Percentiles rank a stretch among this genome's conserved stretches.
Conservation (phyloP, 2,888 invertebrate species). For the Drosophila fungiperda region DNA sequence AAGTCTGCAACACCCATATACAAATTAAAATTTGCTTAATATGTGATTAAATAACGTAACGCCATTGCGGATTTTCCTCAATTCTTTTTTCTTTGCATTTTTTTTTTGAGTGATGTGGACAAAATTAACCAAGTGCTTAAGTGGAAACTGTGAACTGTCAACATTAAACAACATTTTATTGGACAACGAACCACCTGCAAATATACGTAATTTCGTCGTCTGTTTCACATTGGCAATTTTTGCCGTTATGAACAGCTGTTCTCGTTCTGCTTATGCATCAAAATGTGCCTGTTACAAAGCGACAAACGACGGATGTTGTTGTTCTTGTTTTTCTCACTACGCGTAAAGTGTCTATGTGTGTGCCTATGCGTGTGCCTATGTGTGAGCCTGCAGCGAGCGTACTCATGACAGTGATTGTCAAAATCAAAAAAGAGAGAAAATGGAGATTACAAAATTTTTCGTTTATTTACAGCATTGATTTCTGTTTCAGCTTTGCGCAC, state of each 20-base stretch:
- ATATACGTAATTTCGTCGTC: slow-evolving; percentile 4
- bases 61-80: slow-evolving; percentile 8
- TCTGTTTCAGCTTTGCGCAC: slow-evolving; percentile 72
- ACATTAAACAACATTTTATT: slow-evolving; percentile 9
- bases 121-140: slow-evolving; percentile 25
- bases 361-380: slow-evolving; percentile 10
- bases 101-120: slow-evolving; percentile 19
- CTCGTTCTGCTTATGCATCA: slow-evolving; percentile 42
- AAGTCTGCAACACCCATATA: slow-evolving; percentile 4
- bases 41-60: slow-evolving; percentile 54
- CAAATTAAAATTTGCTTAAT: slow-evolving; percentile 15
- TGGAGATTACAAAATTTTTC: slow-evolving; percentile 1
- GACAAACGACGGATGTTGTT: slow-evolving; percentile 13
- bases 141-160: slow-evolving; percentile 4
- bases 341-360: slow-evolving; percentile 17
- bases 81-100: not conserved
- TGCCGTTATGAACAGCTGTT: slow-evolving; percentile 58
- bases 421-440: slow-evolving; percentile 14
- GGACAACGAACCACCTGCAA: not conserved
- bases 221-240: slow-evolving; percentile 29
- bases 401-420: slow-evolving; percentile 22
- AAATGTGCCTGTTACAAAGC: slow-evolving; percentile 11
- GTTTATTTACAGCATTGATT: slow-evolving; percentile 42
- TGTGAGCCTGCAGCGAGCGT: slow-evolving; percentile 1
- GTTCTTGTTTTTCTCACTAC: slow-evolving; percentile 14